A percentile compares a stretch with the other conserved stretches of the same genome.
These are phyloP conservation scores for Enteromius unitaeniatus DNA, from an alignment of 2,797 vertebrate species.

Conservation along the genomic window DNA sequence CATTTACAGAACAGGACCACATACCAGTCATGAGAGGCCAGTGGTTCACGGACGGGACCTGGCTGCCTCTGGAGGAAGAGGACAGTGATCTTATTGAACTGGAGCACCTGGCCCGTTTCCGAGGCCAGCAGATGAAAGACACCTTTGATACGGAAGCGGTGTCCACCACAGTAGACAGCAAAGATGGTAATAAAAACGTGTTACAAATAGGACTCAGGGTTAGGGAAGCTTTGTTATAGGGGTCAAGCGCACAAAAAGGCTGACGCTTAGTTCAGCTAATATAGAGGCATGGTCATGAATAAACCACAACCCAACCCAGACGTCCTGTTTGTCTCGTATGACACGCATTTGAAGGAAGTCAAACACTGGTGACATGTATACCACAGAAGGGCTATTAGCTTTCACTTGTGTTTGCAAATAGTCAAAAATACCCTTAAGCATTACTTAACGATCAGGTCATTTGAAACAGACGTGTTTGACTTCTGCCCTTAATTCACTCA, in stretches of 20 bases:
- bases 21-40: slow-evolving; percentile 96
- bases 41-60: slow-evolving; percentile 94
- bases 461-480: slow-evolving; percentile 14
- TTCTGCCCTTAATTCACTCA: slow-evolving; percentile 62
- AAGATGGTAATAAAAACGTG: slow-evolving; percentile 81
- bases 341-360: not conserved
- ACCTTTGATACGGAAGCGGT: slow-evolving; percentile 87
- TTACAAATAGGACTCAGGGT: not conserved
- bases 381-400: not conserved
- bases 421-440: not conserved
- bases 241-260: slow-evolving; percentile 30
- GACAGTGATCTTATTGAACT: slow-evolving; percentile 93
- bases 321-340: slow-evolving; percentile 17
- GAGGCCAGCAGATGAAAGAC: slow-evolving; percentile 89
- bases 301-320: not conserved
- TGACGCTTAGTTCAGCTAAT: slow-evolving; percentile 39
- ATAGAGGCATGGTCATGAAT: slow-evolving; percentile 4
- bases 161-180: slow-evolving; percentile 85
- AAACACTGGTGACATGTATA: not conserved
- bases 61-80: slow-evolving; percentile 93
- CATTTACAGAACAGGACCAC: slow-evolving; percentile 85
- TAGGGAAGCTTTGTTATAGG: slow-evolving; percentile 3
- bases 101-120: slow-evolving; percentile 87
- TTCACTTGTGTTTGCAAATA: not conserved
- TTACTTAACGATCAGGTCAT: slow-evolving; percentile 30